Base-by-base conservation (phyloP, 2,888 invertebrate genomes). In the Caenorhabditis parvicauda region DNA sequence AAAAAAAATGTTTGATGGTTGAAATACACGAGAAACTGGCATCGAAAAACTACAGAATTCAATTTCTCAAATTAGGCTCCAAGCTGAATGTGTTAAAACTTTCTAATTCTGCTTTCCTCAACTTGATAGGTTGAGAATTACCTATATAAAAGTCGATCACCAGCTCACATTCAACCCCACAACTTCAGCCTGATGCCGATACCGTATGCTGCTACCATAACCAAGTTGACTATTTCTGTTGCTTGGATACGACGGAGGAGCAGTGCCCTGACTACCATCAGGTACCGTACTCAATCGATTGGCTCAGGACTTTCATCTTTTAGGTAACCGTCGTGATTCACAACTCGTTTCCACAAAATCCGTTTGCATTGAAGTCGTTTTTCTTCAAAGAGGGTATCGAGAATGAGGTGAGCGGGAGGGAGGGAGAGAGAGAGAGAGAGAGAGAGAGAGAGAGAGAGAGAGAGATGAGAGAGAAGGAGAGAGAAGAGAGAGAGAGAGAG, bases 201-300 rank as follows among this genome's bases (percentile, higher is more conserved):
- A 73, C 76, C 6, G 77, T 79, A 14, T 79, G 79, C 59, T 79
- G 79, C 64, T 79, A 72, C 60, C 74, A 79, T 54, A 79, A 79
- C 52, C 77, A 79, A 47, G 79, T 79, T 27, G 79, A 79, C 62
- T 79, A 79, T 62, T 79, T 70, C 65, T 79, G 79, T 56, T 79
- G 79, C 44, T 62, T 75, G 51, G 74, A 77, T 48, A 72, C 74
- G 19, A 72, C 70, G 2, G 72, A 66, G 35, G 60, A 69, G 38
- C 74, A 79, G 45, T 79, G 79, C 44, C 79, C 79, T 6, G 72
- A 74, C 41, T 79, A 79, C 45, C 63, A 75, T 49, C 79, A 79
- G 64, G 67, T 65, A 21, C 5, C 7, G 19, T 21, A 6, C 9
- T 32, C 9, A 12, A 32, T 32, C 12, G 9, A 32, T 32, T 12